Conservation (phyloP, 1,140 invertebrate genomes). For the Aphidius gifuensis region DNA sequence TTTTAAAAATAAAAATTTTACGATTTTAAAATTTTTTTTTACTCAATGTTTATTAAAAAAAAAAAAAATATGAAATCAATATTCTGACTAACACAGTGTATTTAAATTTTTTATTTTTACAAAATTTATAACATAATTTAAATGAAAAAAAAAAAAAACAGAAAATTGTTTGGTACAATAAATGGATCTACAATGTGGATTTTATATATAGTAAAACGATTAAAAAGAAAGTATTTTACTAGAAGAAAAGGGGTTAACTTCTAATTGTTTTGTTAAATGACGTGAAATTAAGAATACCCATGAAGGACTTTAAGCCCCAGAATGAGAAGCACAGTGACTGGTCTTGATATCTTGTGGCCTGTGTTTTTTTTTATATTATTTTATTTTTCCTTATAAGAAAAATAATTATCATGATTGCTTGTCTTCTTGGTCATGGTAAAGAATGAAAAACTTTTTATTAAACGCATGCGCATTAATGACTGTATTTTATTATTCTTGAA, state of each 20-base stretch:
- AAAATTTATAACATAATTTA: neutral
- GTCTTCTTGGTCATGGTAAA: too few relatives aligned
- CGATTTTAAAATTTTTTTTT: too few relatives aligned
- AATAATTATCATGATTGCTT: too few relatives aligned
- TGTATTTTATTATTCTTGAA: conserved; percentile 28
- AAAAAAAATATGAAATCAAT: too few relatives aligned
- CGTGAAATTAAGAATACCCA: conserved; percentile 56
- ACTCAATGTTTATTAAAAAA: too few relatives aligned
- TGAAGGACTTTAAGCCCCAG: conserved; percentile 50
- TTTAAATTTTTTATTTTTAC: neutral
- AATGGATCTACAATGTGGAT: neutral
- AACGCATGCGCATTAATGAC: too few relatives aligned
- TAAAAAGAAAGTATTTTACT: conserved; percentile 42
- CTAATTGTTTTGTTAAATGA: conserved; percentile 60
- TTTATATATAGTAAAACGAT: conserved; percentile 26
- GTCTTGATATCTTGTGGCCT: too few relatives aligned
- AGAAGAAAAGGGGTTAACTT: conserved; percentile 53
- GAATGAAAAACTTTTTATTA: too few relatives aligned
- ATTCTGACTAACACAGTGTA: too few relatives aligned
- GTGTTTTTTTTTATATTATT: conserved; percentile 25
- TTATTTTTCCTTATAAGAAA: neutral
- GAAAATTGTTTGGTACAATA: neutral
- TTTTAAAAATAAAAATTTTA: too few relatives aligned
- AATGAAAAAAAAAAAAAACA: neutral
- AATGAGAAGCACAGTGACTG: conserved; percentile 31